Evolutionary conservation across 2,797 vertebrate species (phyloP).

Genomic region (Pelobates cultripes): DNA sequence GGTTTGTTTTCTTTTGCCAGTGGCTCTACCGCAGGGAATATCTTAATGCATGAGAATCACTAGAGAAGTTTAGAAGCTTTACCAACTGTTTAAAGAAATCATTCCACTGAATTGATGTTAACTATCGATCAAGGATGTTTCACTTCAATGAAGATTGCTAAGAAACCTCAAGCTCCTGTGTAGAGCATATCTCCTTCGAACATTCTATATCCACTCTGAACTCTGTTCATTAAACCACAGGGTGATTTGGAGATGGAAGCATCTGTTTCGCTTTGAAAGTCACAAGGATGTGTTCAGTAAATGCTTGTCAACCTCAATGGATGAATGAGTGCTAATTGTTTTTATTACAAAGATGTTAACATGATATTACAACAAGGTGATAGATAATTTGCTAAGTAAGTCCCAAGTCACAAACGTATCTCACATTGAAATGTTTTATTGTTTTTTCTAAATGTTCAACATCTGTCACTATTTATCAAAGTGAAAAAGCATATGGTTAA

Average conservation of each 20-base stretch:
- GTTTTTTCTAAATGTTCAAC: neutral
- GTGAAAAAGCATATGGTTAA: neutral
- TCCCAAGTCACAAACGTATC: neutral
- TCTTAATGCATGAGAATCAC: too few relatives aligned
- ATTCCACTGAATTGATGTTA: conserved; percentile 29
- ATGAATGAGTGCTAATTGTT: conserved; percentile 2
- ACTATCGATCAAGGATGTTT: conserved; percentile 25
- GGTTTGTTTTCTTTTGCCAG: too few relatives aligned
- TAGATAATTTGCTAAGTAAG: conserved; percentile 19
- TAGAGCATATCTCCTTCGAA: too few relatives aligned
- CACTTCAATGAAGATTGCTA: conserved; percentile 25
- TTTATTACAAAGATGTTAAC: conserved; percentile 10
- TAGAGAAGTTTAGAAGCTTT: neutral
- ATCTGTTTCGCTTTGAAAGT: conserved; percentile 20
- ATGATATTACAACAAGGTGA: neutral
- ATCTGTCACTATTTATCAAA: neutral
- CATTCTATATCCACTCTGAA: too few relatives aligned
- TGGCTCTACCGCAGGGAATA: too few relatives aligned
- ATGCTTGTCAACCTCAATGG: conserved; percentile 15
- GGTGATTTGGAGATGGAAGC: too few relatives aligned
- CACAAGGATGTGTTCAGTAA: conserved; percentile 34
- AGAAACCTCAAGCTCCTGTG: too few relatives aligned
- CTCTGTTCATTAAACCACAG: too few relatives aligned
- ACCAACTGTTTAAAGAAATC: conserved; percentile 30
- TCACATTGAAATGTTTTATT: conserved; percentile 5